Evolutionary conservation across 2,888 invertebrate species (phyloP).

Genomic region (Sycophila texana): DNA sequence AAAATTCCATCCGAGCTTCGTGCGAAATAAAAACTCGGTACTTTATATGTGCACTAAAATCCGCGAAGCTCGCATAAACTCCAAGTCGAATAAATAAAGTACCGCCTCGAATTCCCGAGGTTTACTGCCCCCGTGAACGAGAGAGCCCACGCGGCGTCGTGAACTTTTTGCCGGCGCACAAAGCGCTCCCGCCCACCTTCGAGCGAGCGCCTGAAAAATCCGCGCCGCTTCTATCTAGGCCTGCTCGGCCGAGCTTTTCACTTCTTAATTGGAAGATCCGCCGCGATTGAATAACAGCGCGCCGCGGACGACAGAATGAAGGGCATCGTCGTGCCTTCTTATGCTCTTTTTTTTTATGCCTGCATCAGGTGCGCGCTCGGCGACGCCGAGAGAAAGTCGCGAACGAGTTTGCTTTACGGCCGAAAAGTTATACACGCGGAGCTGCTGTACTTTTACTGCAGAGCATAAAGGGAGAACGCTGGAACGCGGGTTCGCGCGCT

Average conservation of each 20-base stretch:
- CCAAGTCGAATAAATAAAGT: no score
- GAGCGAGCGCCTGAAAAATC: neutral
- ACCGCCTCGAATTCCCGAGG: no score
- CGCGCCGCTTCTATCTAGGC: conserved; percentile 10
- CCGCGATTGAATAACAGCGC: conserved; percentile 47
- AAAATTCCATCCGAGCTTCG: no score
- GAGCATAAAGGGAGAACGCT: no score
- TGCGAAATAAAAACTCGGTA: no score
- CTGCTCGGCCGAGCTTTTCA: conserved; percentile 29
- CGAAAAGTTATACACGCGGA: neutral
- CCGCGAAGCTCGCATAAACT: no score
- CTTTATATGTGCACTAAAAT: no score
- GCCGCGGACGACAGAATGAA: neutral
- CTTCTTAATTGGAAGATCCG: conserved; percentile 50
- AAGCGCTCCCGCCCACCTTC: neutral
- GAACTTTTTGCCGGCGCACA: neutral
- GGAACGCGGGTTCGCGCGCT: neutral
- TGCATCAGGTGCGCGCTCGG: neutral
- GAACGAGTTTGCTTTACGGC: neutral
- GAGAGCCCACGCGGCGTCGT: conserved; percentile 5
- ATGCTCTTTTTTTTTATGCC: neutral
- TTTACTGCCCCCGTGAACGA: neutral
- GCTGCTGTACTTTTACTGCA: neutral
- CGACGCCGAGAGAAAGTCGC: no score
- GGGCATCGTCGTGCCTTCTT: neutral